Conservation (phyloP, 2,888 invertebrate genomes). For the Drosophila mimica region DNA sequence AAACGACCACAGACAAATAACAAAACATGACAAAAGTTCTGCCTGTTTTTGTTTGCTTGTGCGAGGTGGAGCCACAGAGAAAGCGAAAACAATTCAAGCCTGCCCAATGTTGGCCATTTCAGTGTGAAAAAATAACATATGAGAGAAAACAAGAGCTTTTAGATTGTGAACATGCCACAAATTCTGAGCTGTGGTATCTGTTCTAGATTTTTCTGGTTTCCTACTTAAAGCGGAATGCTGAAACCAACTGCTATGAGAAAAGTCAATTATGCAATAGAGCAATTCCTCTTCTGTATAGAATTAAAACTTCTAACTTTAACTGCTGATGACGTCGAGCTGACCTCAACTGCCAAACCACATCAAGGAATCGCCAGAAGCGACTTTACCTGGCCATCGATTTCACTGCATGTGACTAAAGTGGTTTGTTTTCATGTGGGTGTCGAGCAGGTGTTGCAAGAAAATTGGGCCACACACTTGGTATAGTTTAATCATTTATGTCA, state of each 20-base stretch:
- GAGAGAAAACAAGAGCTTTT: slow-evolving; percentile 18
- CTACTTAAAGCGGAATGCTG: not conserved
- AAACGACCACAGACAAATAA: slow-evolving; percentile 73
- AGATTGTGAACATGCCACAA: slow-evolving; percentile 8
- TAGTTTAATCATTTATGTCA: not conserved
- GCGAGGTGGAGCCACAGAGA: slow-evolving; percentile 4
- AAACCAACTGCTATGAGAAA: not conserved
- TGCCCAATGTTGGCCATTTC: slow-evolving; percentile 29
- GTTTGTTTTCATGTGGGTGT: slow-evolving; percentile 31
- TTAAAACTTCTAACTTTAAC: not conserved
- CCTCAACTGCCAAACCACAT: slow-evolving; percentile 11
- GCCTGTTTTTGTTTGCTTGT: slow-evolving; percentile 26
- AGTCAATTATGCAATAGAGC: not conserved
- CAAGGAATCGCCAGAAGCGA: slow-evolving; percentile 8
- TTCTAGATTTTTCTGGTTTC: not conserved
- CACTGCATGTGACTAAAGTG: slow-evolving; percentile 8
- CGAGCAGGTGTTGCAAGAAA: not conserved
- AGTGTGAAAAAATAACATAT: slow-evolving; percentile 30
- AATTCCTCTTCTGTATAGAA: not conserved
- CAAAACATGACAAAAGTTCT: slow-evolving; percentile 60
- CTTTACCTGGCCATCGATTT: slow-evolving; percentile 9
- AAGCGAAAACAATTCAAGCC: slow-evolving; percentile 33
- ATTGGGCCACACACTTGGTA: not conserved
- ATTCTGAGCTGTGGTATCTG: not conserved
- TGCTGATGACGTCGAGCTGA: slow-evolving; percentile 4